Percentiles rank a stretch among this genome's conserved stretches.
Evolutionary conservation across 2,113 vertebrate genomes (phyloP).

Genomic region (Isurus oxyrinchus): DNA sequence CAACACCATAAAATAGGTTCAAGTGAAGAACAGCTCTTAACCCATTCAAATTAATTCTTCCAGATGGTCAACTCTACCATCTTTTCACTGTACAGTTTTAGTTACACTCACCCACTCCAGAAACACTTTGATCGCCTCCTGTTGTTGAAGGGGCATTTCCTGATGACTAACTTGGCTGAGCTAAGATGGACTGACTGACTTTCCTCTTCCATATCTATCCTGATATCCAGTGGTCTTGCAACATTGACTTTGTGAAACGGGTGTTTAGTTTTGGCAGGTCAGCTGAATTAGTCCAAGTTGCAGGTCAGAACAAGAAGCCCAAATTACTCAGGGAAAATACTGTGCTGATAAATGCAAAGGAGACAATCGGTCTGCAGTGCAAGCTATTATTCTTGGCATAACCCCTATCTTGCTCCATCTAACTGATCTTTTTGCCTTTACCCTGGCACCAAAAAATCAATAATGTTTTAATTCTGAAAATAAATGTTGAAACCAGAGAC

Average conservation of each 20-base stretch:
- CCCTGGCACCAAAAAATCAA: background rate
- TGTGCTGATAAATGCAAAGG: background rate
- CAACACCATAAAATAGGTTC: background rate
- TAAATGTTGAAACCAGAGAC: background rate
- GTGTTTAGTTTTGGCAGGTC: background rate
- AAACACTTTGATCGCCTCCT: background rate
- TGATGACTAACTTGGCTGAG: background rate
- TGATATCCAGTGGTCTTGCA: too few species aligned
- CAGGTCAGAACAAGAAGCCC: background rate
- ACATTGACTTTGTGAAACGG: background rate
- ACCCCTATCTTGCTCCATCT: too few species aligned
- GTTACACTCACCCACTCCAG: background rate
- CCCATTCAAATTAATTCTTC: background rate
- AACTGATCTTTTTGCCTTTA: background rate
- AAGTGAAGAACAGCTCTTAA: background rate
- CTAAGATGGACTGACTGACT: background rate
- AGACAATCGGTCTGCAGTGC: background rate
- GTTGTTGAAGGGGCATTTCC: background rate
- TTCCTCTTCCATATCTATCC: background rate
- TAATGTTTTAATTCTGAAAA: constrained; percentile 9
- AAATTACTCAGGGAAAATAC: background rate
- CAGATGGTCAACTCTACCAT: background rate
- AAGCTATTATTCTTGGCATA: too few species aligned
- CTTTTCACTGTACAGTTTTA: background rate
- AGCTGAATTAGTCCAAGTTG: background rate